A percentile compares a stretch with the other conserved stretches of the same genome.
These are phyloP conservation scores for Ylistrum balloti DNA, from an alignment of 1,140 invertebrate species.

Conservation along the genomic window DNA sequence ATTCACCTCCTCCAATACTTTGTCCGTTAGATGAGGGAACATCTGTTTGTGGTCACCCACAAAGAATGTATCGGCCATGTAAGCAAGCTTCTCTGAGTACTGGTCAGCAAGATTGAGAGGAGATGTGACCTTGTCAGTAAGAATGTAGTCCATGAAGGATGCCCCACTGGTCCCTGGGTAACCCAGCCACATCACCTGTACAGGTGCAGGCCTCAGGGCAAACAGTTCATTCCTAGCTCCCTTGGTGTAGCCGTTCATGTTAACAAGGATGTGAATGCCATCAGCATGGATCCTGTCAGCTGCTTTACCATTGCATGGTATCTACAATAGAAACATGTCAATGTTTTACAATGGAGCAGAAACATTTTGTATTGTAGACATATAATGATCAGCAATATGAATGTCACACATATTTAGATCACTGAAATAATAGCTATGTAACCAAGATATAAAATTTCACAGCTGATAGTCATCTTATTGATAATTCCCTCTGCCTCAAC, in stretches of 20 bases:
- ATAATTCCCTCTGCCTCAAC: too few species aligned
- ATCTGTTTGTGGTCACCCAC: constrained; percentile 99
- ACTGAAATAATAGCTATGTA: too few species aligned
- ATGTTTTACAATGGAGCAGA: too few species aligned
- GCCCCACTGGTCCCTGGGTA: constrained; percentile 99
- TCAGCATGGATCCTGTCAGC: constrained; percentile 96
- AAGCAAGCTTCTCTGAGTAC: constrained; percentile 99
- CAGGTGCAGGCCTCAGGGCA: constrained; percentile 96
- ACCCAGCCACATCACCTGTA: constrained; percentile 99
- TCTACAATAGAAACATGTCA: constrained; percentile 79
- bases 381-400: too few species aligned
- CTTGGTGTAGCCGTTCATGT: constrained; percentile 99
- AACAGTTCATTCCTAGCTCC: constrained; percentile 99
- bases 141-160: constrained; percentile 99
- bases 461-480: too few species aligned
- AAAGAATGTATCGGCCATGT: constrained; percentile 99
- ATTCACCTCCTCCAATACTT: constrained; percentile 77
- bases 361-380: too few species aligned
- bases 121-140: constrained; percentile 97
- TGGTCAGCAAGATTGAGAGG: constrained; percentile 92
- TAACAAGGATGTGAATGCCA: constrained; percentile 98
- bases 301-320: constrained; percentile 97
- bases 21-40: constrained; percentile 88
- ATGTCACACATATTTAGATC: too few species aligned
- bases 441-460: too few species aligned